Evolutionary conservation across 2,888 invertebrate genomes (phyloP), one percentile per base, ranked within the genome.

Genomic region (Hipparchia semele): DNA sequence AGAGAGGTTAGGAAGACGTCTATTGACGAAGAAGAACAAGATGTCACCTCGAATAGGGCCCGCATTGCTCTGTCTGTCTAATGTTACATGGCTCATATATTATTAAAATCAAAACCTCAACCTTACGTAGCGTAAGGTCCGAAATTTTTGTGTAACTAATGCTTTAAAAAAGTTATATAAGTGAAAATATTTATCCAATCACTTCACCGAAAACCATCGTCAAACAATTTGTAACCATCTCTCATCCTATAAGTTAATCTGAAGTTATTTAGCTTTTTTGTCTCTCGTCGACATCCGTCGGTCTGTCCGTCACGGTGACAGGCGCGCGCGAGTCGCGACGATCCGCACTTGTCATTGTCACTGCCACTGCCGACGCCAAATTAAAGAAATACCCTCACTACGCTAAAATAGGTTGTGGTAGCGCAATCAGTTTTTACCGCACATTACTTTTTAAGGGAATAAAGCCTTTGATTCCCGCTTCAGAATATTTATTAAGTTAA

Each of bases 271-370:
- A 77, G 81, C 78, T 84, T 85, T 84, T 83, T 83, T 86, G 83
- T 86, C 87, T 87, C 81, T 80, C 76, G 79, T 77, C 82, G 84
- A 84, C 83, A 83, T 84, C 87, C 86, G 68, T 68, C 68, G 45
- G 85, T 86, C 87, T 81, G 86, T 88, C 85, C 80, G 85, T 85
- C 83, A 82, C 77, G 78, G 83, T 82, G 88, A 88, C 87, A 86
- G 84, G 81, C 82, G 82, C 82, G 84, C 84, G 85, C 83, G 85
- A 81, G 81, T 80, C 75, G 74, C 79, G 77, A 80, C 84, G 78
- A 80, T 81, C 81, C 84, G 83, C 84, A 82, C 86, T 88, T 86
- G 87, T 90, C 89, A 86, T 83, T 83, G 84, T 85, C 83, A 68
- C 60, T 60, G 82, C 82, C 81, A 80, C 78, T 83, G 77, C 77